A percentile compares a stretch with the other conserved stretches of the same genome.
Conservation (phyloP, 2,888 invertebrate species). For the Nomada fabriciana region DNA sequence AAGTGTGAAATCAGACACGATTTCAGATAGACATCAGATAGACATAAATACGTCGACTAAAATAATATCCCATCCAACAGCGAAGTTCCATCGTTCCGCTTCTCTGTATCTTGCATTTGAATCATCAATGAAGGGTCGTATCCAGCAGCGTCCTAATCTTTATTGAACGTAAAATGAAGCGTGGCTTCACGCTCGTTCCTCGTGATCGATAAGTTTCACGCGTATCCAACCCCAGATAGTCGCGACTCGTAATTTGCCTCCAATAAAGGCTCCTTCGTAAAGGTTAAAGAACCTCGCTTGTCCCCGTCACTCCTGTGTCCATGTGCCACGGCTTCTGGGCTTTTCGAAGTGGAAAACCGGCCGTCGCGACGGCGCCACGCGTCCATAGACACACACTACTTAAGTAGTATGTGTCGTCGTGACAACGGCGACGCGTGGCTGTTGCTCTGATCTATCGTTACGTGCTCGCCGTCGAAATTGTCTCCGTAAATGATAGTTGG, state of each 20-base stretch:
- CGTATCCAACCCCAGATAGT: neutral
- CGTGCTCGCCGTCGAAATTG: constrained; percentile 41
- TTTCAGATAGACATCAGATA: neutral
- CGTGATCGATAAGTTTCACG: constrained; percentile 44
- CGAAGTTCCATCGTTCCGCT: neutral
- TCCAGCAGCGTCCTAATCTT: constrained; percentile 35
- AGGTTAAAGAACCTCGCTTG: constrained; percentile 57
- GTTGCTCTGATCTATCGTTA: constrained; percentile 42
- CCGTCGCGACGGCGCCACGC: constrained; percentile 67
- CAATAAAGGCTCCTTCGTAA: constrained; percentile 44
- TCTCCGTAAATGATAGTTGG: constrained; percentile 42
- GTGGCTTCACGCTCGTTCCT: neutral
- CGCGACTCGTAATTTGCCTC: constrained; percentile 43
- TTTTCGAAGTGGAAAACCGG: constrained; percentile 59
- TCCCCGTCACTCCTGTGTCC: neutral
- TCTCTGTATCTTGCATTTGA: neutral
- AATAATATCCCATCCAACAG: neutral
- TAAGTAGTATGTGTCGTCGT: neutral
- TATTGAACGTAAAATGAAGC: constrained; percentile 27
- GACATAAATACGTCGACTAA: neutral
- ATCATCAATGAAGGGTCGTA: neutral
- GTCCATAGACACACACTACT: constrained; percentile 8
- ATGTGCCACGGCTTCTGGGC: constrained; percentile 37
- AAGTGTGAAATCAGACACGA: neutral
- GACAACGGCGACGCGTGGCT: neutral